phyloP scores from a whole-genome alignment of 2,797 vertebrate genomes.

The Ambastaia sidthimunki region DNA sequence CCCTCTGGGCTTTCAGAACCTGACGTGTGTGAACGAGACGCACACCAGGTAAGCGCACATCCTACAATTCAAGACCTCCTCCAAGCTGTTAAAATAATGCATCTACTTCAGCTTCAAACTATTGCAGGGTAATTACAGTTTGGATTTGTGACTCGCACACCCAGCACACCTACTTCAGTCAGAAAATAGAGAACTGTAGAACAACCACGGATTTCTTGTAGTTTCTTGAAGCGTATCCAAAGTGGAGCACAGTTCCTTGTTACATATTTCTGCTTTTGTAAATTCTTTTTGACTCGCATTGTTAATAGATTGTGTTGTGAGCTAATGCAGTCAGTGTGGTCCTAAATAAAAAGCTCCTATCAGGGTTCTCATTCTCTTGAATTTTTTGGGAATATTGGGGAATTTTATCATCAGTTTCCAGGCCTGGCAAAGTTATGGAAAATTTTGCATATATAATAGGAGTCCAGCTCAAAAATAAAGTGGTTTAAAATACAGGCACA shows the following conservation, averaged over 20 bases:
- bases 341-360: too few species aligned
- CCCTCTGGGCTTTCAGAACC: constrained; percentile 79
- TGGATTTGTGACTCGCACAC: constrained; percentile 13
- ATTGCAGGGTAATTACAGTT: constrained; percentile 30
- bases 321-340: too few species aligned
- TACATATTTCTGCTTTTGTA: background rate
- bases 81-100: constrained; percentile 42
- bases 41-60: constrained; percentile 81
- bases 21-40: constrained; percentile 81
- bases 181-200: constrained; percentile 1
- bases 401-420: too few species aligned
- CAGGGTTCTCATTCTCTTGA: too few species aligned
- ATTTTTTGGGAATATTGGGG: background rate
- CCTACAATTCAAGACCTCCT: constrained; percentile 24
- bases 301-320: too few species aligned
- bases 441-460: too few species aligned
- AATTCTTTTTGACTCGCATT: background rate
- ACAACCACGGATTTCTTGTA: background rate
- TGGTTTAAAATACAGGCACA: background rate
- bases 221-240: background rate
- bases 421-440: too few species aligned
- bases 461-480: background rate
- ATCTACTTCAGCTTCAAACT: constrained; percentile 18
- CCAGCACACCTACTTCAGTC: background rate
- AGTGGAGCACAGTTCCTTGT: background rate